These are phyloP conservation scores for Neogale vison DNA, from an alignment of 2,113 vertebrate genomes.

Conservation along the genomic window DNA sequence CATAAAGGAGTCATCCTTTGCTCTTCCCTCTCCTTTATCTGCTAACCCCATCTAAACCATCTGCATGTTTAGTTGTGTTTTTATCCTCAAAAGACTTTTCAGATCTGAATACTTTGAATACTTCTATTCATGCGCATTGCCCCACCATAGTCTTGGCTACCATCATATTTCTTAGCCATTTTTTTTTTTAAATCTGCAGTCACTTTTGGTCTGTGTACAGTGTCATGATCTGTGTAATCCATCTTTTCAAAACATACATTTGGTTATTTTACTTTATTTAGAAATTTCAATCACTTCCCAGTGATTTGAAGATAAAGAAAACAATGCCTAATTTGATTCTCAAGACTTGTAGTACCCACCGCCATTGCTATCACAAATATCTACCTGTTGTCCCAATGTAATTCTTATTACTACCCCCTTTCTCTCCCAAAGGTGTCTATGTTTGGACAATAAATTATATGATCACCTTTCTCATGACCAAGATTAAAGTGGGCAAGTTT, in stretches of 20 bases:
- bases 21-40: fast-evolving
- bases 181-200: not conserved
- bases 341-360: not conserved
- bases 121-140: not conserved
- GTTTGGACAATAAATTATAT: not conserved
- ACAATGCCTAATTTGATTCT: not conserved
- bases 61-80: not conserved
- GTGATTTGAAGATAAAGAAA: not conserved
- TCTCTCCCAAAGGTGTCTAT: not conserved
- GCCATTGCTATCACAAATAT: not conserved
- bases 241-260: not conserved
- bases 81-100: not conserved
- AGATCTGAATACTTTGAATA: not conserved
- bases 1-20: not conserved
- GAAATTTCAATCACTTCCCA: not conserved
- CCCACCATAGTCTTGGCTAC: not conserved
- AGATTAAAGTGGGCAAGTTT: slow-evolving; percentile 66
- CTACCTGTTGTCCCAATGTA: not conserved
- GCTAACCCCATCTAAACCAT: not conserved
- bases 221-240: not conserved
- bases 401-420: not conserved
- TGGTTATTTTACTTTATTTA: not conserved
- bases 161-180: too few species aligned
- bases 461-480: not conserved
- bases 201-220: not conserved